Base-by-base conservation (phyloP, 2,888 invertebrate species). In the Uloborus plumipes region DNA sequence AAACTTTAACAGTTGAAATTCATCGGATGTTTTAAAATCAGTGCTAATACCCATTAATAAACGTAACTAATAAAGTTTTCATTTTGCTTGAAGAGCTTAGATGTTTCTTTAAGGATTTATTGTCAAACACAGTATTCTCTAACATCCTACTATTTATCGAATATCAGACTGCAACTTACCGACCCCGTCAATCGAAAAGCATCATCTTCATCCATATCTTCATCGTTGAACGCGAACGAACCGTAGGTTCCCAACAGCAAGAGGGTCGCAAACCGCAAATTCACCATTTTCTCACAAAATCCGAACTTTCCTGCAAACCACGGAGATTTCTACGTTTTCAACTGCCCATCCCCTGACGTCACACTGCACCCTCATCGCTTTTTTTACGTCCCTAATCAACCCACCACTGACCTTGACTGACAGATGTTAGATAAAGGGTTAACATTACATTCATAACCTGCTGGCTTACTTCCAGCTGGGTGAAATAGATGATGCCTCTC, bases 361-460 rank as follows among this genome's bases (percentile, higher is more conserved):
- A 75, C 18, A 9, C 6, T 22, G 65, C 39, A 51, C 66, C 75
- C 75, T 59, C 66, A 66, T 66, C 22, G 14, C 11, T 55, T 55
- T 55, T 55, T 55, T 55, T 16, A 20, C 55, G 9, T n/a, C 55
- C 20, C 20, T 55, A 55, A 55, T 55, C 20, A 55, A n/a, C 20
- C 55, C 20, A n/a, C n/a, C 55, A 11, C 55, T 18, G 50, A 75
- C 26, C 59, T 66, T 75, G 66, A 75, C 9, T 18, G 22, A 66
- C 31, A 75, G 75, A 75, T 75, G 75, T 49, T 49, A 47, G 75
- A 75, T 75, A 75, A 66, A 59, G 62, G 55, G 55, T 49, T 62
- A 39, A 39, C 9, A 39, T 39, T 39, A 39, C 39, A 11, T 39
- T 39, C 39, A 39, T 39, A 39, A 39, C 39, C 75, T 66, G 75